Evolutionary conservation across 2,888 invertebrate genomes (phyloP).

Genomic region (Terebella lapidaria): DNA sequence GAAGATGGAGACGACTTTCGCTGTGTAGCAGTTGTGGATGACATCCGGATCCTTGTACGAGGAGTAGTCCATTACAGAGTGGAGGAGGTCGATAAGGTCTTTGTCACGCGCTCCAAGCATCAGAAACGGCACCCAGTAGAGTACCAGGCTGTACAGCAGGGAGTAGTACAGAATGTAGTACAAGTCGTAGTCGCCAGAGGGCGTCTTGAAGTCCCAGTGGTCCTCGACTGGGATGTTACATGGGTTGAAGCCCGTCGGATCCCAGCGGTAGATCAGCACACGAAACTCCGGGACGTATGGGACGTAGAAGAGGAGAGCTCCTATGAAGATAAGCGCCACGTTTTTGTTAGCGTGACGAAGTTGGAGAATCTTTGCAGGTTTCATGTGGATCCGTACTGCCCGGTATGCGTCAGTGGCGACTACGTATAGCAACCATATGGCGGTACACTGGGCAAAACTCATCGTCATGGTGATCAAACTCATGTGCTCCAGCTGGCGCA

Average conservation of each 20-base stretch:
- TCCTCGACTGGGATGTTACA: constrained; percentile 16
- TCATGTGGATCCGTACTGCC: constrained; percentile 5
- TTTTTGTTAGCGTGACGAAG: neutral
- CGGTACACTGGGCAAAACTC: constrained; percentile 12
- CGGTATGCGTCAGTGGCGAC: constrained; percentile 8
- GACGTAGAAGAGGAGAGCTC: constrained; percentile 6
- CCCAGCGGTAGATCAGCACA: neutral
- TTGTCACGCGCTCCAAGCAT: constrained; percentile 19
- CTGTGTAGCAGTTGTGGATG: constrained; percentile 11
- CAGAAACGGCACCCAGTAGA: constrained; percentile 20
- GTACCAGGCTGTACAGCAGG: constrained; percentile 15
- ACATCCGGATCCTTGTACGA: neutral
- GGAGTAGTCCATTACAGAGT: constrained; percentile 6
- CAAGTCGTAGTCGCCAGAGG: constrained; percentile 13
- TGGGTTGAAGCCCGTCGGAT: neutral
- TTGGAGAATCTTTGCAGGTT: constrained; percentile 8
- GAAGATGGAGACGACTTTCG: constrained; percentile 11
- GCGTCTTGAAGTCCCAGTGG: constrained; percentile 18
- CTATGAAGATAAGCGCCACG: constrained; percentile 1
- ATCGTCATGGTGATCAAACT: neutral
- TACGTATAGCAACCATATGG: constrained; percentile 18
- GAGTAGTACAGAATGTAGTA: constrained; percentile 22
- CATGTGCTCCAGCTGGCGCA: constrained; percentile 4
- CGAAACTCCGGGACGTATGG: constrained; percentile 16
- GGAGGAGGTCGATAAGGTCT: constrained; percentile 21